Evolutionary conservation across 2,797 vertebrate genomes (phyloP), one percentile per base, ranked within the genome.

Genomic region (Oryzias sinensis): DNA sequence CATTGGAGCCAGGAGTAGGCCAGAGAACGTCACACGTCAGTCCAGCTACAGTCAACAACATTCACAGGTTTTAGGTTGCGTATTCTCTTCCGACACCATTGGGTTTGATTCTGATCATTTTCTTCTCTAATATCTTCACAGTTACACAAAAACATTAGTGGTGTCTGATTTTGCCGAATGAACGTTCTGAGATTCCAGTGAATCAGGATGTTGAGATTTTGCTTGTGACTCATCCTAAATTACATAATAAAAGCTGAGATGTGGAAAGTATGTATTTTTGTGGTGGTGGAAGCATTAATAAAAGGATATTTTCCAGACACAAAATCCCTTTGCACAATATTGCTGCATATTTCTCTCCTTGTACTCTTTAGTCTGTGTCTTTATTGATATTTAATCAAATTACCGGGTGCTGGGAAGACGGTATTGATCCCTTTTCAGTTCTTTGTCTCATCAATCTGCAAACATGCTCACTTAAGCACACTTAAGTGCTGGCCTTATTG

Each of bases 331-430:
- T 37, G 33, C 2, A 37, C 33, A 37, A 11, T 13, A 37, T 37
- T 37, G 33, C 33, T 37, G 9, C 33, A 37, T 37, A 37, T 37
- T 37, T 45, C 52, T 44, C 43, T 44, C 16, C 43, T 17, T 44
- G 43, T 17, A 5, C 44, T 45, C 20, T 49, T 58, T 51, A 44
- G 40, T 2, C 18, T 7, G 0, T 43, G 27, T 44, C 72, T 52
- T 64, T 65, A 90, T 91, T 71, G 78, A 92, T 88, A 76, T 70
- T 82, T 82, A 81, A 82, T 89, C 89, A 92, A 87, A 90, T 91
- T 90, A 90, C 84, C 82, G 83, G 72, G 62, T 86, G 80, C 85
- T 74, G 70, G 81, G 79, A 89, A 88, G 84, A 83, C 62, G 65
- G 64, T 84, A 92, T 92, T 79, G 91, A 92, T 91, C 79, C 66